A percentile compares a stretch with the other conserved stretches of the same genome.
phyloP scores from a whole-genome alignment of 2,113 vertebrate species.

The Muntiacus reevesi region DNA sequence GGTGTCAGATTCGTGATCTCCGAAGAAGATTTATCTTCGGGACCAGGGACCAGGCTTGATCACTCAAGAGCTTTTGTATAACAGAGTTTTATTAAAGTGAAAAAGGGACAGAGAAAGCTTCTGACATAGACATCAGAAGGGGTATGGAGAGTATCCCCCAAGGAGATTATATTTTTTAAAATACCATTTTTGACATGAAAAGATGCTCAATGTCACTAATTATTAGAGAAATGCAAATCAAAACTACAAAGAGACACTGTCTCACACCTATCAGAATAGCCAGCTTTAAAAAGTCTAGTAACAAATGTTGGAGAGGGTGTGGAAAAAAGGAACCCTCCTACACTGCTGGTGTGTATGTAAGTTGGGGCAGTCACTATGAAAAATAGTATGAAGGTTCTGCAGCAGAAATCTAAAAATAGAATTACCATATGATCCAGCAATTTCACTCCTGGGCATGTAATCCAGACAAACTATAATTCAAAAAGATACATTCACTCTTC shows the following conservation, averaged over 20 bases:
- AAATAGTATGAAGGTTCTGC: neutral
- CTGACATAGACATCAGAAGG: neutral
- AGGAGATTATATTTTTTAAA: neutral
- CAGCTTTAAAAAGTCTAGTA: neutral
- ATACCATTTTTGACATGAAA: neutral
- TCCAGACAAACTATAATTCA: neutral
- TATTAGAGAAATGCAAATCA: neutral
- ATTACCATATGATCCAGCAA: neutral
- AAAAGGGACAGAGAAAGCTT: neutral
- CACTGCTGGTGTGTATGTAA: neutral
- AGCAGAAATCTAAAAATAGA: neutral
- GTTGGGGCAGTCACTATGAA: neutral
- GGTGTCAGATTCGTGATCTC: neutral
- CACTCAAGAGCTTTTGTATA: neutral
- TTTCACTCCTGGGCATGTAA: neutral
- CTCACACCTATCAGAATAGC: neutral
- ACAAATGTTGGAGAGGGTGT: neutral
- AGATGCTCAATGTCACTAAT: neutral
- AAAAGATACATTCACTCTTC: neutral
- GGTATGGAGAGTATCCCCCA: accelerated
- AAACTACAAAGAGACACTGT: neutral
- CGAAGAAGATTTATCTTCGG: neutral
- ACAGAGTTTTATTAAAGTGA: neutral
- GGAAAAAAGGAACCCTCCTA: neutral
- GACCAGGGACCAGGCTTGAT: neutral